These are phyloP conservation scores for Trialeurodes vaporariorum DNA, from an alignment of 1,140 invertebrate genomes.

Conservation along the genomic window DNA sequence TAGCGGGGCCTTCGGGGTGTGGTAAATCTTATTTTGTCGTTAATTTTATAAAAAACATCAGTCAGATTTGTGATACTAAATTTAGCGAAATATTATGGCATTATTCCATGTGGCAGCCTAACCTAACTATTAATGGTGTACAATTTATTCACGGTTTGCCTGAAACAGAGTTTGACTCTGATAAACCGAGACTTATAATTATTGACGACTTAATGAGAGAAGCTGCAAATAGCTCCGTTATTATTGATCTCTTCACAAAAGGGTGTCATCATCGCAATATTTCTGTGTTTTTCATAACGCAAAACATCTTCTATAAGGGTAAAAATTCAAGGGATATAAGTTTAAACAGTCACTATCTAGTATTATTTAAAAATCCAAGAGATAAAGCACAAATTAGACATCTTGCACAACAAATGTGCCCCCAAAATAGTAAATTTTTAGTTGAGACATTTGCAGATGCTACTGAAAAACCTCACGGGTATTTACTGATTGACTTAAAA, in stretches of 20 bases:
- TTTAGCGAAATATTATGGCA: neutral
- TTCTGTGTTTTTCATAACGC: conserved; percentile 8
- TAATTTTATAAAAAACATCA: too few relatives aligned
- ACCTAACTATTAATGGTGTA: neutral
- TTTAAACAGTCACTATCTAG: too few relatives aligned
- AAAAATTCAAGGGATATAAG: conserved; percentile 15
- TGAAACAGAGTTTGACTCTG: too few relatives aligned
- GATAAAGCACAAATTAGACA: too few relatives aligned
- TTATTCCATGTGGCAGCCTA: conserved; percentile 1
- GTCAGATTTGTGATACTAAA: conserved; percentile 2
- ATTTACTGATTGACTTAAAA: conserved; percentile 12
- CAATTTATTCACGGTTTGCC: conserved; percentile 3
- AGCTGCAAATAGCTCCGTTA: too few relatives aligned
- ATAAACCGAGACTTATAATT: too few relatives aligned
- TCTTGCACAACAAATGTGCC: conserved; percentile 13
- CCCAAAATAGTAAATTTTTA: conserved; percentile 3
- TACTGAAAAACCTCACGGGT: conserved; percentile 9
- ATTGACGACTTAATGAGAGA: conserved; percentile 17
- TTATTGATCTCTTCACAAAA: too few relatives aligned
- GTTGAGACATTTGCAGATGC: conserved; percentile 10
- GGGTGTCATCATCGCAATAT: too few relatives aligned
- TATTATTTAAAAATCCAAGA: too few relatives aligned
- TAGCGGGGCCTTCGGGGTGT: conserved; percentile 8
- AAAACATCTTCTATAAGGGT: conserved; percentile 13
- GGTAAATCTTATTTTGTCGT: too few relatives aligned